Base-by-base conservation (phyloP, 1,140 invertebrate species). In the Goniozus legneri region DNA sequence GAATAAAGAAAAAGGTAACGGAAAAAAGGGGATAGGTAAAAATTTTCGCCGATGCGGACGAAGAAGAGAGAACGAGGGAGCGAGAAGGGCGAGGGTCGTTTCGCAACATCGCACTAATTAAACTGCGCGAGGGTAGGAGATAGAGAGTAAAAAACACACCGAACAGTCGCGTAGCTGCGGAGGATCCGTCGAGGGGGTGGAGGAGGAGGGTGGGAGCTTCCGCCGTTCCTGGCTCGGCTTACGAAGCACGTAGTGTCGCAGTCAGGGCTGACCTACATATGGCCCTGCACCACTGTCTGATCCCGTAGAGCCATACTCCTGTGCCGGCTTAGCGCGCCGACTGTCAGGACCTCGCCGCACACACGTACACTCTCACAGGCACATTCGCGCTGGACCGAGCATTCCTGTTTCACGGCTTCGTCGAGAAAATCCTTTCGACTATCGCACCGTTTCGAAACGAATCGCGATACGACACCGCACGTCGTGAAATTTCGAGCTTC, bases 221-320 rank as follows among this genome's bases (percentile, higher is more conserved):
- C 41, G 31, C 45, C 42, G 48, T 27, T 45, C 46, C 48, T 51
- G 60, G 47, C 57, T 58, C 55, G 31, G 35, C 43, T 59, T 54
- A 48, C 58, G 42, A 44, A 56, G 60, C 65, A 69, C 65, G 65
- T 69, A 65, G 45, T 68, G 64, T 68, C 65, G 67, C 65, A 67
- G 60, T 66, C 60, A 41, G 50, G 62, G 48, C 51, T 68, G 65
- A 65, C 65, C 67, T 68, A 69, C 50, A 69, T 69, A 54, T 60
- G 44, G 50, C 50, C n/a, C 44, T 54, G 57, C 54, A 58, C 60
- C 52, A 60, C 62, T 56, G 48, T 56, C 61, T 50, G 55, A 60
- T 62, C 39, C 31, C 36, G 35, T 36, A 21, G n/a, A 44, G 20
- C 33, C 18, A n/a, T 16, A 30, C 34, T 36, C 13, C 34, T 19